Percentiles rank a stretch among this genome's conserved stretches.
Conservation (phyloP, 2,888 invertebrate species). For the Eristalis tenax region DNA sequence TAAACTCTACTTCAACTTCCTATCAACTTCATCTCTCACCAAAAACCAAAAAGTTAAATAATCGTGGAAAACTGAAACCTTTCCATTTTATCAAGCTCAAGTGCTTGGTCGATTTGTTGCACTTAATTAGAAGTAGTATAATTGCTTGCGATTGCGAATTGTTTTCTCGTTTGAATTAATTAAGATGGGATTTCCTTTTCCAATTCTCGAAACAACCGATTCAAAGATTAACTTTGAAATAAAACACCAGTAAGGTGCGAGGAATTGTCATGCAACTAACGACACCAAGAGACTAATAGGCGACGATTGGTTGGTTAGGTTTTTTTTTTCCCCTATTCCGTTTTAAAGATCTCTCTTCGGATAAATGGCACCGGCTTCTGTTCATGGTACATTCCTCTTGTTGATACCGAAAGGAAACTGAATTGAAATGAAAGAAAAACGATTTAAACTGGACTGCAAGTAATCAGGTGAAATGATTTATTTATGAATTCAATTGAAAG, state of each 20-base stretch:
- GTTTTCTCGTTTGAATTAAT: slow-evolving; percentile 67
- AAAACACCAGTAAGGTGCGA: slow-evolving; percentile 53
- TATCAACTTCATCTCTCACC: no score
- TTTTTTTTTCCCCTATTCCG: slow-evolving; percentile 2
- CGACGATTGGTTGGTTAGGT: slow-evolving; percentile 56
- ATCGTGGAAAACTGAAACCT: not conserved
- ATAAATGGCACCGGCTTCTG: slow-evolving; percentile 46
- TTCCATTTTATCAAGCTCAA: not conserved
- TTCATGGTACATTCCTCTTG: slow-evolving; percentile 47
- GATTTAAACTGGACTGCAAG: slow-evolving; percentile 58
- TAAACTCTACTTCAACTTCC: no score
- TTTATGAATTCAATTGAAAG: slow-evolving; percentile 71
- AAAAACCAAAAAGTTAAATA: not conserved
- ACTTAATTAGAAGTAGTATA: slow-evolving; percentile 61
- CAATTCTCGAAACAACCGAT: slow-evolving; percentile 19
- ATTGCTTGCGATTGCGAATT: slow-evolving; percentile 61
- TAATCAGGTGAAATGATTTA: slow-evolving; percentile 71
- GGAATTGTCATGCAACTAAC: slow-evolving; percentile 62
- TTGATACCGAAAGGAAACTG: slow-evolving; percentile 61
- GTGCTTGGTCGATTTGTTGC: slow-evolving; percentile 27
- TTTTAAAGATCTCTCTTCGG: not conserved
- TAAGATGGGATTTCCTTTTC: slow-evolving; percentile 53
- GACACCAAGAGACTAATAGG: slow-evolving; percentile 58
- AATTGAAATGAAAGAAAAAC: slow-evolving; percentile 36
- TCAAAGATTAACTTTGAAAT: slow-evolving; percentile 36